Percentiles rank a stretch among this genome's conserved stretches.
Evolutionary conservation across 92 coral and sea anemone genomes (phyloP).

Genomic region (Montipora capitata): DNA sequence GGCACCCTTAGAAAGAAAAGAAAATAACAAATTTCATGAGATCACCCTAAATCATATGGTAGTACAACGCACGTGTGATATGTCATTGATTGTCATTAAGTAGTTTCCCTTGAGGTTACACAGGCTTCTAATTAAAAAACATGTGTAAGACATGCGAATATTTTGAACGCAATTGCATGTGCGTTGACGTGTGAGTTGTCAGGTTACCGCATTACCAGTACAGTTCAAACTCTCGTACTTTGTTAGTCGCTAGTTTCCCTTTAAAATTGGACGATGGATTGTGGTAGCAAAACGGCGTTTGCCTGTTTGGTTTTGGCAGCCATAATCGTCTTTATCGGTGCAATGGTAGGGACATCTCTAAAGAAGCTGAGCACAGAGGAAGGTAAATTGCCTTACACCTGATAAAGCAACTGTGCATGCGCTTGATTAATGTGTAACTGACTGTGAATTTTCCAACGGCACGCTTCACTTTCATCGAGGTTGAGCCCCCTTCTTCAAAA

Average conservation of each 20-base stretch:
- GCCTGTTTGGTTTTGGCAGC: not conserved
- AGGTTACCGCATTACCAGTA: not conserved
- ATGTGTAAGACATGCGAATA: not conserved
- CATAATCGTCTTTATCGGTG: slow-evolving; percentile 13
- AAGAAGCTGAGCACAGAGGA: slow-evolving; percentile 40
- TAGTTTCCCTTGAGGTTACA: not conserved
- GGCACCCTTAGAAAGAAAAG: not conserved
- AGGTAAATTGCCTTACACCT: slow-evolving; percentile 5
- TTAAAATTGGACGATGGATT: not conserved
- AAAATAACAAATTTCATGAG: too few species aligned
- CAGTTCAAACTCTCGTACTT: not conserved
- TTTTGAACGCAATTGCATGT: not conserved
- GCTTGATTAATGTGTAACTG: not conserved
- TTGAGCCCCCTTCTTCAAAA: too few species aligned
- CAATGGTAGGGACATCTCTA: slow-evolving; percentile 36
- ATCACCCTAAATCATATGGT: too few species aligned
- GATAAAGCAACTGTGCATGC: not conserved
- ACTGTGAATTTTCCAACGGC: not conserved
- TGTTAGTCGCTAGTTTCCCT: not conserved
- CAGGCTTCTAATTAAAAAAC: not conserved
- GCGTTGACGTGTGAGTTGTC: not conserved
- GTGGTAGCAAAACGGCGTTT: not conserved
- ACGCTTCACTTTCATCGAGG: too few species aligned
- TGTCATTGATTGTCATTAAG: not conserved
- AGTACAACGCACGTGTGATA: not conserved